phyloP scores from a whole-genome alignment of 2,113 vertebrate genomes.

The Microtus pennsylvanicus region DNA sequence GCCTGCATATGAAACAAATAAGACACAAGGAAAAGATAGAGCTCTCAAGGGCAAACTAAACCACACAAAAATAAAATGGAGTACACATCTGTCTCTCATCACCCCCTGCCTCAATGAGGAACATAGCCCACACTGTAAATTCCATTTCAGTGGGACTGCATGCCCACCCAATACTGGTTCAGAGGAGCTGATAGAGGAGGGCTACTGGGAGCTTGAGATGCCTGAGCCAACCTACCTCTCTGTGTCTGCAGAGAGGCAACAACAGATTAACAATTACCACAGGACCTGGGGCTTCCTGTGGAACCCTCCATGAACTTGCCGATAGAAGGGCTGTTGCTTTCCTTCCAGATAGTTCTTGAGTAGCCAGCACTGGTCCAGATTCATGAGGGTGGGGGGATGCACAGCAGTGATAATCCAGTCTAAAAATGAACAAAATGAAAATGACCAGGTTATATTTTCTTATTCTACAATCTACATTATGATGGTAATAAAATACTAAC shows the following conservation, averaged over 20 bases:
- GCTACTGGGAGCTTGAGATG: not conserved
- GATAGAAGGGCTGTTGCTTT: not conserved
- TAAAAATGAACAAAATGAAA: not conserved
- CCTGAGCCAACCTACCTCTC: not conserved
- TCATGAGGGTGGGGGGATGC: not conserved
- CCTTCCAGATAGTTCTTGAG: not conserved
- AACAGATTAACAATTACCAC: accelerated
- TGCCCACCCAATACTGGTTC: not conserved
- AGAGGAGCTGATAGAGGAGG: not conserved
- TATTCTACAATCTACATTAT: not conserved
- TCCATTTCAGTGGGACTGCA: not conserved
- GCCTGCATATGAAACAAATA: not conserved
- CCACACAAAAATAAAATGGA: not conserved
- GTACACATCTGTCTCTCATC: not conserved
- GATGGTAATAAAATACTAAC: not conserved
- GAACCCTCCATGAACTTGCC: not conserved
- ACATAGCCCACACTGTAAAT: not conserved
- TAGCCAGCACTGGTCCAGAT: not conserved
- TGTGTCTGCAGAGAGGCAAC: too few relatives aligned
- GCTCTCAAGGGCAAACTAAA: not conserved
- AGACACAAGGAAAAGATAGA: not conserved
- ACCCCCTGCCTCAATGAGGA: not conserved
- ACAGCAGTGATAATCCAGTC: not conserved
- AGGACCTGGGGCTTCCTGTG: not conserved
- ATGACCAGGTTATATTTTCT: not conserved